Evolutionary conservation across 1,140 invertebrate genomes (phyloP).

Genomic region (Drosophila teissieri): DNA sequence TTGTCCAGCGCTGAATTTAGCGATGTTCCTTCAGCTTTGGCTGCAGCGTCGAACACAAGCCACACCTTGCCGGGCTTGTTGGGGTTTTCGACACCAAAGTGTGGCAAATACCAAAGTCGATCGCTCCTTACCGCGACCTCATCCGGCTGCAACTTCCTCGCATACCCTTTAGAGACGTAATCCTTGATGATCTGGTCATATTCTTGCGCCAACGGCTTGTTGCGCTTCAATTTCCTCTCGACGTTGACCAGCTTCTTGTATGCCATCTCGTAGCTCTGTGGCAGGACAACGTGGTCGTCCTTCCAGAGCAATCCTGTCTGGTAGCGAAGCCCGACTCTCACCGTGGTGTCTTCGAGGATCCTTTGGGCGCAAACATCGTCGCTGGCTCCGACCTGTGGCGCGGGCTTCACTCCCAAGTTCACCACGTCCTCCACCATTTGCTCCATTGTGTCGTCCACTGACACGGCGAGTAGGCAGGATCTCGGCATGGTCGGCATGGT

Average conservation of each 20-base stretch:
- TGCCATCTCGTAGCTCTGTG: background rate
- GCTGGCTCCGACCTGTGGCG: background rate
- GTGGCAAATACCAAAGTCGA: too few relatives aligned
- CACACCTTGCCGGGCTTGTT: background rate
- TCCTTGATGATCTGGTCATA: background rate
- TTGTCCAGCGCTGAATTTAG: background rate
- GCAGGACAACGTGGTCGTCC: constrained; percentile 1
- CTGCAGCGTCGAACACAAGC: background rate
- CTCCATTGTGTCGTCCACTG: too few relatives aligned
- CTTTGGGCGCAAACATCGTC: background rate
- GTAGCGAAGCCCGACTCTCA: background rate
- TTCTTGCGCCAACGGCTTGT: background rate
- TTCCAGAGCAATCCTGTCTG: background rate
- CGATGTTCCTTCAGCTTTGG: background rate
- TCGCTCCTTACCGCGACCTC: too few relatives aligned
- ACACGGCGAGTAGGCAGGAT: too few relatives aligned
- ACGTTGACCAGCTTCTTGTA: background rate
- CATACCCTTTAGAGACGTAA: background rate
- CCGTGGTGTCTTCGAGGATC: background rate
- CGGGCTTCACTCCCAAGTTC: too few relatives aligned
- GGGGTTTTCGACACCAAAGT: too few relatives aligned
- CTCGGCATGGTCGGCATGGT: too few relatives aligned
- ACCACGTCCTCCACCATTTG: too few relatives aligned
- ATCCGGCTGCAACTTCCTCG: too few relatives aligned
- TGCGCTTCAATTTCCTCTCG: background rate